Base-by-base conservation (phyloP, 1,140 invertebrate genomes). In the Hormaphis cornu region DNA sequence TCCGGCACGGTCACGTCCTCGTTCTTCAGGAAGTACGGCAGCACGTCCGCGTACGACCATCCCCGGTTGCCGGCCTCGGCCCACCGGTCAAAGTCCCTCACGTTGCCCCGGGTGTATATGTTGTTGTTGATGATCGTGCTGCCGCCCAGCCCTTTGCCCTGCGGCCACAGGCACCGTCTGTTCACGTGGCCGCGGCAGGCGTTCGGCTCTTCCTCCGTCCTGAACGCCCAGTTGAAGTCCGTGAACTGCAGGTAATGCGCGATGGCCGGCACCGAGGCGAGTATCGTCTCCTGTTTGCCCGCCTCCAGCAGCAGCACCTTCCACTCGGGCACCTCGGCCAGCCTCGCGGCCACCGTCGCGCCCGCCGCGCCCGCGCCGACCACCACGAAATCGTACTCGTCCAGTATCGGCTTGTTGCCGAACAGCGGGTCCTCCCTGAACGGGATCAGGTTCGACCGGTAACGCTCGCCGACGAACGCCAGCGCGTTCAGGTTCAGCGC, bases 61-160 rank as follows among this genome's bases (percentile, higher is more conserved):
- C 88, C 87, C 3, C 77, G 76, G 72, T 85, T 86, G 0, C 89
- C 89, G 6, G 84, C 81, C 3, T 79, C 79, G 1, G 85, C 86
- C 84, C 90, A 92, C 22, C 83, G 76, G 76, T 93, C 86, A 78
- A 87, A 93, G 73, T 93, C 89, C 14, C 77, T 76, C 3, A 81
- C 81, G 78, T 90, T 85, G 0, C 92, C 93, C 40, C 93, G 81
- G 1, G 90, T 87, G 76, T 94, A 93, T n/a, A 92, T 93, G 24
- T 94, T 91, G 58, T 86, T 90, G 76, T 95, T 94, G 22, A 94
- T 83, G 3, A 88, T 84, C 22, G 86, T 89, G 1, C 84, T 83
- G 1, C 91, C 91, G 1, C 91, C 91, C 2, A 89, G 74, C 0
- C 81, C 83, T 74, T 81, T 84, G 3, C 85, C 86, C 40, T 83